These are phyloP conservation scores for Pseudanteris insignis DNA, from an alignment of 2,888 invertebrate species.

Conservation along the genomic window DNA sequence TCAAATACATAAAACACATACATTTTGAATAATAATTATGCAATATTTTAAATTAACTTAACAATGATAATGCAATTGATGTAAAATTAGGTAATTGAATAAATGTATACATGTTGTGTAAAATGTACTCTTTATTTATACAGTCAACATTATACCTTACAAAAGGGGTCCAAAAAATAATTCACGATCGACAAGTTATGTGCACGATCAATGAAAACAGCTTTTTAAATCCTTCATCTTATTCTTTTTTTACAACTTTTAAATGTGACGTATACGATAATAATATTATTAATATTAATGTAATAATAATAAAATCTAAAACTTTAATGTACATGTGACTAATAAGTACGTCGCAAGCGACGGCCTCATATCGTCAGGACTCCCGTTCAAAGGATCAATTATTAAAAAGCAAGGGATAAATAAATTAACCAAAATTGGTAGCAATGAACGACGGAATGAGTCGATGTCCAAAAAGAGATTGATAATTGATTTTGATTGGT, in stretches of 20 bases:
- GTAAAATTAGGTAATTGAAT: no score
- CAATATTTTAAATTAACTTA: no score
- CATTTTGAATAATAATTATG: no score
- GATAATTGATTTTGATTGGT: no score
- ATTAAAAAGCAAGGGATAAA: no score
- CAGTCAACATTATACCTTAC: constrained; percentile 24
- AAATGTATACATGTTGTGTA: constrained; percentile 15
- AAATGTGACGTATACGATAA: constrained; percentile 21
- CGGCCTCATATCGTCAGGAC: constrained; percentile 18
- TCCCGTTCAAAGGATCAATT: constrained; percentile 11
- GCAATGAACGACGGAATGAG: no score
- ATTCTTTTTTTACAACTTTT: no score
- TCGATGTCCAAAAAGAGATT: no score
- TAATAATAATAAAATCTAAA: constrained; percentile 44
- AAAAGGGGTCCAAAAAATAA: constrained; percentile 34
- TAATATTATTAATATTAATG: constrained; percentile 23
- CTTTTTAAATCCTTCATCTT: no score
- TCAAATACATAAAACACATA: no score
- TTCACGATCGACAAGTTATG: constrained; percentile 12
- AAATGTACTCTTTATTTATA: constrained; percentile 36
- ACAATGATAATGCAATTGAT: no score
- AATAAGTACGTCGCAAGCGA: constrained; percentile 40
- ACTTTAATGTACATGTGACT: constrained; percentile 45
- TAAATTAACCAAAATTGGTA: no score
- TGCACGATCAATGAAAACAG: not conserved